Percentiles rank a stretch among this genome's conserved stretches.
phyloP scores from a whole-genome alignment of 2,113 vertebrate genomes.

The Hystrix cristata region DNA sequence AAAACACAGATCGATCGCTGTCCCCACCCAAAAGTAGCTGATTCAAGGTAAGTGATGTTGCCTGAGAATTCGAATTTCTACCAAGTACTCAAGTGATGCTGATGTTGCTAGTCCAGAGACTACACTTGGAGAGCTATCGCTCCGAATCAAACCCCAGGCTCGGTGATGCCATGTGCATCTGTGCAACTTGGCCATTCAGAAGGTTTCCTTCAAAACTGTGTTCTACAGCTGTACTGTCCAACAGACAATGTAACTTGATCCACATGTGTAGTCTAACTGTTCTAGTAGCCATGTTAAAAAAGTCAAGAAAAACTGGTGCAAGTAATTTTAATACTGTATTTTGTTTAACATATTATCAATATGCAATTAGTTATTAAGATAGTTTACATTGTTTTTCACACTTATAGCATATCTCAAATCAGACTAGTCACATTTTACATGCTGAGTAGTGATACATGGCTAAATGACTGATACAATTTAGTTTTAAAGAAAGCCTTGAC shows the following conservation, averaged over 20 bases:
- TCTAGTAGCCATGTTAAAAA: not conserved
- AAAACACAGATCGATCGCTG: not conserved
- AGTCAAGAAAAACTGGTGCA: not conserved
- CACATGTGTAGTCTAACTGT: not conserved
- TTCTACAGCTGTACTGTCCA: not conserved
- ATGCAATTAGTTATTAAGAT: not conserved
- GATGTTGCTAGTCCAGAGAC: not conserved
- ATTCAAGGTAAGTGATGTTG: not conserved
- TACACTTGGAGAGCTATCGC: not conserved
- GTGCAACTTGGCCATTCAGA: not conserved
- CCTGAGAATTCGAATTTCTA: not conserved
- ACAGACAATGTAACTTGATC: not conserved
- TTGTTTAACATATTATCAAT: not conserved
- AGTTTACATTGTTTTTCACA: not conserved
- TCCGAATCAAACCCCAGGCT: not conserved
- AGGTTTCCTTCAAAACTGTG: slow-evolving; percentile 19
- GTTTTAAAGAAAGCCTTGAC: not conserved
- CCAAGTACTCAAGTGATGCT: not conserved
- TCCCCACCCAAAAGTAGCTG: not conserved
- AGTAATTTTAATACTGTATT: not conserved
- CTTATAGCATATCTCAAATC: not conserved
- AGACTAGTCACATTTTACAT: not conserved
- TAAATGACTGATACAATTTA: not conserved
- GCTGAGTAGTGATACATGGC: not conserved
- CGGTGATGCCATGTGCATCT: not conserved